Base-by-base conservation (phyloP, 2,888 invertebrate species). In the Biston stratarius region DNA sequence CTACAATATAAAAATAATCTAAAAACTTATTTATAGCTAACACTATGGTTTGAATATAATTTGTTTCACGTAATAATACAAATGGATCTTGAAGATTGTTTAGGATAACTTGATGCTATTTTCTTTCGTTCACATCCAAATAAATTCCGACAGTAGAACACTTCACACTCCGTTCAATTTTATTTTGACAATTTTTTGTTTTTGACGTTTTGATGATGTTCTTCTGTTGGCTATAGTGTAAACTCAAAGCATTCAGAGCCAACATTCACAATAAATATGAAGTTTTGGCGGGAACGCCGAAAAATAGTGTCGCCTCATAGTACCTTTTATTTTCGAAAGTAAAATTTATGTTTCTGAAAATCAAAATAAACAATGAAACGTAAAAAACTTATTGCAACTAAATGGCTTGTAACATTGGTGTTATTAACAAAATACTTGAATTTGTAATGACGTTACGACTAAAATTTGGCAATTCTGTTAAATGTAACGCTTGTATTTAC, bases 41-140 rank as follows among this genome's bases (percentile, higher is more conserved):
- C 80, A 87, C 86, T 77, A 82, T 68, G 83, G 84, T 82, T 83
- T 79, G 69, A 84, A 82, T 79, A 80, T 71, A 76, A 76, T 72
- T 78, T 83, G 71, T 81, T 81, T 69, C 76, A 83, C 79, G 80
- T 74, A 79, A 81, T 73, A 84, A 81, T 78, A 79, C 76, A 74
- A 77, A 76, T 81, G 83, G 92, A 92, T 92, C 86, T 87, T 79
- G 81, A 77, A 69, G 83, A 89, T 85, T 84, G 83, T 82, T 83
- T 74, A 66, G 82, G 92, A 92, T 92, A 89, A 80, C 83, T 56
- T 73, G 69, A 80, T 76, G 82, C 77, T 84, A 81, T 83, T 82
- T 77, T 61, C 36, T 74, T 81, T 84, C 80, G 81, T 82, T 84
- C 81, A 82, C 85, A 87, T 83, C 83, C 80, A 88, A 89, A 84